These are phyloP conservation scores for Campoletis sonorensis DNA, from an alignment of 1,140 invertebrate species.

Conservation along the genomic window DNA sequence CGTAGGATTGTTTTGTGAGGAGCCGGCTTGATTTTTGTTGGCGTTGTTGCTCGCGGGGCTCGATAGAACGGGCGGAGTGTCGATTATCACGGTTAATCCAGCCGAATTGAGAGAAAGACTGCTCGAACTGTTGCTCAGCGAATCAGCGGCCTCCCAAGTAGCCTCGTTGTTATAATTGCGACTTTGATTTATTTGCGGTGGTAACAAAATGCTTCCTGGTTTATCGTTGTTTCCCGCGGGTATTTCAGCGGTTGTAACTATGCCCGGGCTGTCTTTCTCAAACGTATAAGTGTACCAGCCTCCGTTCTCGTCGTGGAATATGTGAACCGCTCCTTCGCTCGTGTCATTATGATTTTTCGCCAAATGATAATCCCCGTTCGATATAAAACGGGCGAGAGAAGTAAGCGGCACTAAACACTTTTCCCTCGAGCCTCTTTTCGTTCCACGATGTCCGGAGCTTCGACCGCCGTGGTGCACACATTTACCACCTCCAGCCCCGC, in stretches of 20 bases:
- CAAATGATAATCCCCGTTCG: slow-evolving; percentile 80
- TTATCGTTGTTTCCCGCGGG: slow-evolving; percentile 72
- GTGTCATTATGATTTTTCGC: slow-evolving; percentile 92
- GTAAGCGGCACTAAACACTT: slow-evolving; percentile 63
- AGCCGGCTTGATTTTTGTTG: slow-evolving; percentile 66
- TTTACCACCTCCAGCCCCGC: no score
- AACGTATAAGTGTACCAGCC: slow-evolving; percentile 91
- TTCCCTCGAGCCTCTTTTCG: slow-evolving; percentile 56
- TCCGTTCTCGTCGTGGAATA: slow-evolving; percentile 85
- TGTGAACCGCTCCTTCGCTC: slow-evolving; percentile 91
- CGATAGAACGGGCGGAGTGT: slow-evolving; percentile 75
- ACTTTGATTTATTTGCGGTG: slow-evolving; percentile 69
- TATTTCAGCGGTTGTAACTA: slow-evolving; percentile 74
- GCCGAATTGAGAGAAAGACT: slow-evolving; percentile 79
- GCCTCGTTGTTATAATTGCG: slow-evolving; percentile 57
- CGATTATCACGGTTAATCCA: slow-evolving; percentile 79
- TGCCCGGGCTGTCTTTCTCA: slow-evolving; percentile 84
- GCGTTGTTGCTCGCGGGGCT: slow-evolving; percentile 66
- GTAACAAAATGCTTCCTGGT: slow-evolving; percentile 70
- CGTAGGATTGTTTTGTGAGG: slow-evolving; percentile 58
- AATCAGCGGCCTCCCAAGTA: slow-evolving; percentile 72
- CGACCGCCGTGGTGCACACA: neutral
- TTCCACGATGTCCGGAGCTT: slow-evolving; percentile 49
- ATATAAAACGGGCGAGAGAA: slow-evolving; percentile 72
- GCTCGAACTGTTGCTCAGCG: slow-evolving; percentile 77